Conservation (phyloP, 2,113 vertebrate genomes). For the Osmerus mordax region DNA sequence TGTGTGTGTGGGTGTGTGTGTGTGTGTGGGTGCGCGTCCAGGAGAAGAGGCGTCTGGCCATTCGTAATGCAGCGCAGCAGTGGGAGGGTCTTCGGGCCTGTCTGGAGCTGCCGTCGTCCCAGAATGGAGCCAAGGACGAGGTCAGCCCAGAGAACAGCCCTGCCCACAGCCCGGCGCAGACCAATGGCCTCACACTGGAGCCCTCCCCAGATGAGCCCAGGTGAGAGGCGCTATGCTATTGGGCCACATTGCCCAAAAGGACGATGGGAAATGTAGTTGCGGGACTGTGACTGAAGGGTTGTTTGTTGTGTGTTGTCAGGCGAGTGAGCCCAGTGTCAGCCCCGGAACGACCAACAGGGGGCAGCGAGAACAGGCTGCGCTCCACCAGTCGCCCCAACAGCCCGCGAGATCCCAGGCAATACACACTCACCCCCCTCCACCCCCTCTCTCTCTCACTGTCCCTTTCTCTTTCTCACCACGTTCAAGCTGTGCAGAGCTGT, state of each 20-base stretch:
- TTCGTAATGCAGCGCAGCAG: slow-evolving; percentile 87
- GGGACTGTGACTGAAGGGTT: not conserved
- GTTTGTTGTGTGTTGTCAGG: slow-evolving; percentile 39
- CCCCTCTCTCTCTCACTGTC: not conserved
- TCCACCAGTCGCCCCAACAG: slow-evolving; percentile 71
- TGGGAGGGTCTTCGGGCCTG: slow-evolving; percentile 81
- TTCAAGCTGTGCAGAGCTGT: not conserved
- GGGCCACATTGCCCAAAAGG: not conserved
- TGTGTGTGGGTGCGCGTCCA: slow-evolving; percentile 47
- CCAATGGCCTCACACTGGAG: slow-evolving; percentile 74
- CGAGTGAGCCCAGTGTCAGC: slow-evolving; percentile 66
- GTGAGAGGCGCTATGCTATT: slow-evolving; percentile 61
- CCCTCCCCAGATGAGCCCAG: slow-evolving; percentile 84
- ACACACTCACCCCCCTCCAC: not conserved
- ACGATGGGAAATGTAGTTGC: not conserved
- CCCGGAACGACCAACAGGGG: slow-evolving; percentile 61
- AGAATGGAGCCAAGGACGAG: slow-evolving; percentile 74
- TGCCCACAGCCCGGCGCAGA: slow-evolving; percentile 77
- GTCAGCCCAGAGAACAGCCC: slow-evolving; percentile 76
- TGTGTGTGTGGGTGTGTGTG: not conserved
- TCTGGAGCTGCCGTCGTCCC: slow-evolving; percentile 67
- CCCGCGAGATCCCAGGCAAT: slow-evolving; percentile 64
- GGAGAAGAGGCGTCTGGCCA: slow-evolving; percentile 91
- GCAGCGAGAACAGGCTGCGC: slow-evolving; percentile 62
- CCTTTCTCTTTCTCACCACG: not conserved